These are phyloP conservation scores for Acipenser oxyrinchus DNA, from an alignment of 2,797 vertebrate species.

Conservation along the genomic window DNA sequence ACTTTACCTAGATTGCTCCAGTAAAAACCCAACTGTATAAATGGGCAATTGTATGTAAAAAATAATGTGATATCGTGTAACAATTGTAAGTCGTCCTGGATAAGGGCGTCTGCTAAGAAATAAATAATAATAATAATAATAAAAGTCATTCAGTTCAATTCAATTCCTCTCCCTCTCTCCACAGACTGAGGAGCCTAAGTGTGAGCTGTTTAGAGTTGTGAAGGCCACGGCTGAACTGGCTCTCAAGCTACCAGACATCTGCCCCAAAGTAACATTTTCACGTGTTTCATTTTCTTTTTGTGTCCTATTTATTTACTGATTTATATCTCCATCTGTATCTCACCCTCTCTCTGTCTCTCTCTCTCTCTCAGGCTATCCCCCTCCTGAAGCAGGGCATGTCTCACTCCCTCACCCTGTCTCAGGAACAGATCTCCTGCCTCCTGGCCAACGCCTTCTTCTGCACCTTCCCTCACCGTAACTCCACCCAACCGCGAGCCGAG, in stretches of 20 bases:
- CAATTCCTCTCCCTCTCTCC: no score
- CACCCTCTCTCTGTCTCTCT: background rate
- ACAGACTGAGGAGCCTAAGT: background rate
- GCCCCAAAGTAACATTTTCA: conserved; percentile 36
- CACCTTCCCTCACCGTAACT: conserved; percentile 59
- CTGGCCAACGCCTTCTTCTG: conserved; percentile 65
- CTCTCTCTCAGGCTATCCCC: conserved; percentile 41
- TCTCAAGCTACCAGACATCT: conserved; percentile 17
- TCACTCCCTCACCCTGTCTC: conserved; percentile 46
- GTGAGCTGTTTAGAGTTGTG: background rate
- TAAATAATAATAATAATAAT: no score
- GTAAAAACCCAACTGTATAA: no score
- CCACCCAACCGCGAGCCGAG: conserved; percentile 21
- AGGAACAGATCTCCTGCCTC: conserved; percentile 53
- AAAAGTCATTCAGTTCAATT: no score
- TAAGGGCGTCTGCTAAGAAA: no score
- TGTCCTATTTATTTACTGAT: background rate
- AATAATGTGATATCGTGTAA: no score
- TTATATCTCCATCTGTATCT: background rate
- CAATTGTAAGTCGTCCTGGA: no score
- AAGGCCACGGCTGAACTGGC: conserved; percentile 43
- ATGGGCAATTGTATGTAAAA: no score
- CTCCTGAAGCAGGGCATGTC: conserved; percentile 30
- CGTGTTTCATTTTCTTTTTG: background rate
- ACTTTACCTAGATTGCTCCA: no score